Evolutionary conservation across 2,797 vertebrate genomes (phyloP).

Genomic region (Amphiprion clarkii): DNA sequence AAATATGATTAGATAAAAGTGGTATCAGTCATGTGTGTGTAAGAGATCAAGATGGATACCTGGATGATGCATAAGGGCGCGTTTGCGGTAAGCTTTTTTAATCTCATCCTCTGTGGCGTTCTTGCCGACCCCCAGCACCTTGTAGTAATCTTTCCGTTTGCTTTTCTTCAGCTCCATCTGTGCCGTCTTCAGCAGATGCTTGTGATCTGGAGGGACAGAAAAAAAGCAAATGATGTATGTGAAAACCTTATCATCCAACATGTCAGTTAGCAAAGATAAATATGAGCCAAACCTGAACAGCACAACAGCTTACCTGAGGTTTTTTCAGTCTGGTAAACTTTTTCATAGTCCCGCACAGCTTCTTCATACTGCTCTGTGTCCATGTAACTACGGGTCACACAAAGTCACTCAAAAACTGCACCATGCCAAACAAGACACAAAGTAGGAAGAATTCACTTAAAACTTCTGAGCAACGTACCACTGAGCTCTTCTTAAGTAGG

Average conservation of each 20-base stretch:
- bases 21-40: neutral
- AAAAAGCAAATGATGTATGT: neutral
- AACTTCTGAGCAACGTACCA: slow-evolving; percentile 68
- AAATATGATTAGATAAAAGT: too few relatives aligned
- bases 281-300: neutral
- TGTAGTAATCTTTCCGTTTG: slow-evolving; percentile 98
- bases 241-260: neutral
- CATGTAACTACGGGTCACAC: slow-evolving; percentile 88
- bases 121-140: slow-evolving; percentile 94
- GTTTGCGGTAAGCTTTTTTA: slow-evolving; percentile 96
- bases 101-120: slow-evolving; percentile 96
- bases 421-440: slow-evolving; percentile 11
- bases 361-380: slow-evolving; percentile 95
- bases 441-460: neutral
- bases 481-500: slow-evolving; percentile 95
- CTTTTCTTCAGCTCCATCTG: slow-evolving; percentile 96
- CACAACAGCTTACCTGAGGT: slow-evolving; percentile 88
- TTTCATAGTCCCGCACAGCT: slow-evolving; percentile 96
- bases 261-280: neutral
- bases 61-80: slow-evolving; percentile 98
- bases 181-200: slow-evolving; percentile 92
- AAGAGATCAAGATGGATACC: slow-evolving; percentile 76
- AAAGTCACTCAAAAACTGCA: slow-evolving; percentile 38
- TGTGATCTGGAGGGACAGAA: slow-evolving; percentile 87
- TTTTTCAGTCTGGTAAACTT: slow-evolving; percentile 97